Base-by-base conservation (phyloP, 2,888 invertebrate genomes). In the Odontocolon sp. region DNA sequence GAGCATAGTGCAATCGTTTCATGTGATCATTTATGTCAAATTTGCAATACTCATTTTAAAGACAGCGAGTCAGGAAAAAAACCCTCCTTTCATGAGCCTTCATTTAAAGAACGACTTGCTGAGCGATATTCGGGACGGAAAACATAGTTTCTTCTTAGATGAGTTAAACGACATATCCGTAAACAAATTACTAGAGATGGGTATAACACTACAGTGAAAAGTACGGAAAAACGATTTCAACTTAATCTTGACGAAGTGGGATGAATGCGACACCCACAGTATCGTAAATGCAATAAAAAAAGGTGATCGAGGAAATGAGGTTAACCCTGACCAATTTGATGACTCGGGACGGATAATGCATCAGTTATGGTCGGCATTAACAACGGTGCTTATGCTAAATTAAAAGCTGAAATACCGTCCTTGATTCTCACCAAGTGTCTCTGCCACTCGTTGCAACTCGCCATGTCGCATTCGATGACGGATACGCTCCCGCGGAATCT, bases 301-400 rank as follows among this genome's bases (percentile, higher is more conserved):
- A 21, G n/a, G 69, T 56, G 9, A 57, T 79, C 8, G 2, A 38
- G 21, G 21, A 14, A 14, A 63, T 76, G 33, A 42, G 59, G 33
- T 75, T 86, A 59, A 78, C 81, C 11, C 50, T 86, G 8, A 21
- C 80, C 61, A 84, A 88, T 67, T 78, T 86, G 79, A 80, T 80
- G 70, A 88, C 87, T 89, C 54, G 89, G 89, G 28, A 87, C 86
- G 26, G 88, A 90, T 66, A 88, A 89, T 79, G 87, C 87, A 3
- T 82, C 85, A 26, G 87, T 87, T 2, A 89, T 90, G 88, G 76
- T 80, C 6, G 89, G 88, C 3, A 77, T 86, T 3, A 88, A 88
- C 78, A 86, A 85, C 77, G 87, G 89, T 1, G 87, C 89, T 2
- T 81, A 82, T 76, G 70, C 80, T 28, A 83, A 82, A 83, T 52